Percentiles rank a stretch among this genome's conserved stretches.
These are phyloP conservation scores for Idaea aversata DNA, from an alignment of 2,888 invertebrate genomes.

Conservation along the genomic window DNA sequence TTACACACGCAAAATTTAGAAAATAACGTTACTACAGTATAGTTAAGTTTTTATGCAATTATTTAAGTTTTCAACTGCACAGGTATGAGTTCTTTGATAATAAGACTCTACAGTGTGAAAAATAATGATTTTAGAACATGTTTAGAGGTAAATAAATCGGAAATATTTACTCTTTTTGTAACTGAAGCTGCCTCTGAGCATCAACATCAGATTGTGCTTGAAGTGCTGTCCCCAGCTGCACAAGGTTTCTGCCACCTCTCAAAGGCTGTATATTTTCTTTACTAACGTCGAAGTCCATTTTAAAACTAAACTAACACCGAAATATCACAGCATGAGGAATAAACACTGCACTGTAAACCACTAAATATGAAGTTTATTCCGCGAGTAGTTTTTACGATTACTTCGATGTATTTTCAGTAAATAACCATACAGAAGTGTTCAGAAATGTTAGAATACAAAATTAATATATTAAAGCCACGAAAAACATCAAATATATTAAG, in stretches of 20 bases:
- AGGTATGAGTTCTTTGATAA: not conserved
- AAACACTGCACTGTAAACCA: constrained; percentile 65
- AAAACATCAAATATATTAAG: constrained; percentile 33
- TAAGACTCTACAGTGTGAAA: constrained; percentile 2
- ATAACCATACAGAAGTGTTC: constrained; percentile 29
- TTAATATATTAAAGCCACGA: constrained; percentile 29
- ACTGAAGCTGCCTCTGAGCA: constrained; percentile 83
- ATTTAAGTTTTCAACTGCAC: not conserved
- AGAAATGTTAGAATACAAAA: constrained; percentile 30
- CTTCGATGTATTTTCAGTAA: constrained; percentile 28
- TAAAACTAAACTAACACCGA: constrained; percentile 59
- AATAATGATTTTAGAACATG: constrained; percentile 12
- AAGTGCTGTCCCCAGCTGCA: constrained; percentile 88
- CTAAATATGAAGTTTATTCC: constrained; percentile 56
- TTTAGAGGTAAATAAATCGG: not conserved
- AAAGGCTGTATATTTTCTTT: constrained; percentile 98
- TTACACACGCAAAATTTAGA: too few relatives aligned
- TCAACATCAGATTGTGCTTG: constrained; percentile 87
- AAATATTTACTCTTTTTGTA: constrained; percentile 84
- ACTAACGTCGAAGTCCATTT: constrained; percentile 87
- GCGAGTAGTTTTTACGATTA: constrained; percentile 38
- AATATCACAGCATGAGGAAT: constrained; percentile 68
- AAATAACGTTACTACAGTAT: not conserved
- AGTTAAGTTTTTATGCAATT: not conserved
- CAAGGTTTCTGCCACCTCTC: constrained; percentile 90